Percentiles rank a stretch among this genome's conserved stretches.
These are phyloP conservation scores for Aphelenchoides avenae DNA, from an alignment of 1,140 invertebrate species.

Conservation along the genomic window DNA sequence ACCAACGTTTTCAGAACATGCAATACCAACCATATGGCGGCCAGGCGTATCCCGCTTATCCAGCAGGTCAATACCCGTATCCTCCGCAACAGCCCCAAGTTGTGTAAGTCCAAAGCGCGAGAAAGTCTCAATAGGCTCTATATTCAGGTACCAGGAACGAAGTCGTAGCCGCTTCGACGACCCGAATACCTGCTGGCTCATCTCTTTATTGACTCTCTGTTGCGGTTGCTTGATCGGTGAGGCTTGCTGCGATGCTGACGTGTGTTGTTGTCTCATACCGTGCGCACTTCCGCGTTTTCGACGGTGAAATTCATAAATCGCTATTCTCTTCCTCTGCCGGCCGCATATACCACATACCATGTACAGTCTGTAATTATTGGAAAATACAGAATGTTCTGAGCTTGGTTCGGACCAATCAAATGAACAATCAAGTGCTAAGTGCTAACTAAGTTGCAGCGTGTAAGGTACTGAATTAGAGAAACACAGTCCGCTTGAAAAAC, in stretches of 20 bases:
- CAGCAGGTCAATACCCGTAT: constrained; percentile 8
- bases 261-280: constrained; percentile 21
- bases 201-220: constrained; percentile 19
- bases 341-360: no score
- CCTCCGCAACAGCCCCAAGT: constrained; percentile 19
- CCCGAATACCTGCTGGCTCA: constrained; percentile 20
- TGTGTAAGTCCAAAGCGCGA: constrained; percentile 10
- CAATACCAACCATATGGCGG: neutral
- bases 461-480: no score
- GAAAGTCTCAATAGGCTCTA: neutral
- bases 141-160: constrained; percentile 13
- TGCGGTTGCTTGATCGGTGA: constrained; percentile 27
- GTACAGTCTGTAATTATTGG: no score
- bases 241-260: constrained; percentile 15
- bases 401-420: no score
- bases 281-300: constrained; percentile 5
- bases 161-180: constrained; percentile 8
- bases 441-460: no score
- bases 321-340: no score
- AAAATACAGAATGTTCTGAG: no score
- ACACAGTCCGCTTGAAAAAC: no score
- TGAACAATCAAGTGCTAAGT: no score
- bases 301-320: no score
- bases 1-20: neutral
- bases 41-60: constrained; percentile 3